Evolutionary conservation across 2,888 invertebrate species (phyloP).

Genomic region (Polietes domitor): DNA sequence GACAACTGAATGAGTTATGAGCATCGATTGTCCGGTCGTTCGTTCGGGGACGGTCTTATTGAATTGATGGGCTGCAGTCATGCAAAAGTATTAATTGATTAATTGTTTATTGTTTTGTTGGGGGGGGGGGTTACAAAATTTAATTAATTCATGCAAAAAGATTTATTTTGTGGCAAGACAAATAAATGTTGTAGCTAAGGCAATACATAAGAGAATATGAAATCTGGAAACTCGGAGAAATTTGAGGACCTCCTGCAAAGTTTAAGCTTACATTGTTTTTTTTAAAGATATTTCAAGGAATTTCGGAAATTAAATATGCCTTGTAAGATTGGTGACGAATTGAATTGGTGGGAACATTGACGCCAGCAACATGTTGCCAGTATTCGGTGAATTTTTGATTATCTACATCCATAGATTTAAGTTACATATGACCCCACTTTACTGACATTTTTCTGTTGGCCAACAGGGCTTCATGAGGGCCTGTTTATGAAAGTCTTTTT

Average conservation of each 20-base stretch:
- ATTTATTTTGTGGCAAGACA: constrained; percentile 14
- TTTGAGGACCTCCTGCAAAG: neutral
- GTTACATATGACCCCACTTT: too few species aligned
- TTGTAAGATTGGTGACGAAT: too few species aligned
- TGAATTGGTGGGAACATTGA: too few species aligned
- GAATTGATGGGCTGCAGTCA: neutral
- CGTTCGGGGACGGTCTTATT: neutral
- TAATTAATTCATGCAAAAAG: neutral
- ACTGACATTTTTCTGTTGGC: too few species aligned
- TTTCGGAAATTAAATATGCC: too few species aligned
- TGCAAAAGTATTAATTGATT: constrained; percentile 27
- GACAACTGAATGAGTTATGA: constrained; percentile 16
- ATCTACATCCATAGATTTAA: too few species aligned
- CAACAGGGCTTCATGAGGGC: too few species aligned
- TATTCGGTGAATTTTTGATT: too few species aligned
- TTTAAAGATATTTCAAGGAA: too few species aligned
- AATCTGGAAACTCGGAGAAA: neutral
- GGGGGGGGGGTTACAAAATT: neutral
- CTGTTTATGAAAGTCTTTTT: too few species aligned
- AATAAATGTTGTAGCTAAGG: neutral
- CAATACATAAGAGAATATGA: neutral
- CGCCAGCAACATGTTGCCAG: too few species aligned
- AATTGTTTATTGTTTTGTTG: constrained; percentile 22
- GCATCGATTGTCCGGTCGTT: neutral
- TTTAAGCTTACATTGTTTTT: too few species aligned